Percentiles rank a stretch among this genome's conserved stretches.
Evolutionary conservation across 2,888 invertebrate genomes (phyloP).

Genomic region (Ypsolopha scabrella): DNA sequence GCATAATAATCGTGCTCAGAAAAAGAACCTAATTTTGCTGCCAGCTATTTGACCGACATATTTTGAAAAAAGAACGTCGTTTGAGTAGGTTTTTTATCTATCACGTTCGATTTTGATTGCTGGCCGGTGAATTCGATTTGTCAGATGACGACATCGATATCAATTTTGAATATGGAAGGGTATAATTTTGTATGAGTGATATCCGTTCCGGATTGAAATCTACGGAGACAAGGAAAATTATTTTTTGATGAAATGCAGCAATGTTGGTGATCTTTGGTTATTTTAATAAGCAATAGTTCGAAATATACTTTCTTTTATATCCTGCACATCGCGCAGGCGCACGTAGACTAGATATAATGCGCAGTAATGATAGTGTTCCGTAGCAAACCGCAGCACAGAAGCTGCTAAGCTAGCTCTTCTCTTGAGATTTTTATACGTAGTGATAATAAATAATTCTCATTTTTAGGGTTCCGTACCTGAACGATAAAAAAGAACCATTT

Average conservation of each 20-base stretch:
- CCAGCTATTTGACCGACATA: too few species aligned
- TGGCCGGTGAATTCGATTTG: background rate
- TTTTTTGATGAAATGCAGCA: background rate
- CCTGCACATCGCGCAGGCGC: too few species aligned
- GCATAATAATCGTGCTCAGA: slow-evolving; percentile 9
- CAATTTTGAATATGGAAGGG: background rate
- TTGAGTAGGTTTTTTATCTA: background rate
- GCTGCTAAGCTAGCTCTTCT: slow-evolving; percentile 9
- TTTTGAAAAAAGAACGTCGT: background rate
- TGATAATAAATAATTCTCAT: too few species aligned
- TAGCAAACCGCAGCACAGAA: slow-evolving; percentile 16
- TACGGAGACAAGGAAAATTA: background rate
- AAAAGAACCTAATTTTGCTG: background rate
- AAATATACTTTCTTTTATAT: too few species aligned
- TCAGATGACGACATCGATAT: background rate
- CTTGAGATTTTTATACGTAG: too few species aligned
- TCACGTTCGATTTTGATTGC: background rate
- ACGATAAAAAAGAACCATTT: too few species aligned
- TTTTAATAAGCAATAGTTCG: too few species aligned
- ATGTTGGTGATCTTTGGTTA: background rate
- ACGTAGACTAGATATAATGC: slow-evolving; percentile 10
- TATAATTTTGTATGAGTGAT: background rate
- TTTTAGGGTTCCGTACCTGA: too few species aligned
- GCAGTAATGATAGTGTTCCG: slow-evolving; percentile 17
- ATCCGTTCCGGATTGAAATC: background rate